Evolutionary conservation across 2,888 invertebrate genomes (phyloP), one percentile per base, ranked within the genome.

Genomic region (Hirtodrosophila duncani): DNA sequence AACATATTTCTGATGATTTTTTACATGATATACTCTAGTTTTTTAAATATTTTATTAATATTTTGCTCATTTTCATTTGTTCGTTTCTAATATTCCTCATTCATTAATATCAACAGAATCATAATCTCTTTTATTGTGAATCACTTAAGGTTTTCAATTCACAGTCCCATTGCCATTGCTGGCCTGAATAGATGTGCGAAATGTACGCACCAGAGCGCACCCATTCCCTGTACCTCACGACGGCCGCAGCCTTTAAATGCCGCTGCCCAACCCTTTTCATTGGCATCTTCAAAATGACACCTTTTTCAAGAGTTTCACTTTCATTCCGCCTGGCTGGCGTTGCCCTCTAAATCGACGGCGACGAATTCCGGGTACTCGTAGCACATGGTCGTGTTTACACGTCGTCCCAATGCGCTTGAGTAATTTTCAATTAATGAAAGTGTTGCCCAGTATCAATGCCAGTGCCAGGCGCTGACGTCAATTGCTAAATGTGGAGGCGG

Each of bases 371-470:
- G 72, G 53, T 67, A 52, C 34, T 18, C 46, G 38, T 38, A 11
- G 8, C 14, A 38, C 13, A 44, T 27, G 5, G 37, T 16, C 36
- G 43, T 45, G 31, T 44, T 44, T 27, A 29, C 50, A 44, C 24
- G 24, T 23, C 58, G 45, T 39, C 41, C 29, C 37, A 43, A 34
- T 59, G 42, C 59, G 78, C 75, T 60, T 75, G 71, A 57, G 63
- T 75, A 63, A 77, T 71, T 75, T 78, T 71, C 75, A 68, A 75
- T 71, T 71, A 78, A 78, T 75, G 74, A 75, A 75, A 78, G 74
- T 75, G 67, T 63, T 51, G 44, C 21, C 29, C 10, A 14, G 27
- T 4, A n/a, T 29, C 44, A 20, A 23, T 3, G 6, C 9, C n/a
- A n/a, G n/a, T n/a, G n/a, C n/a, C 37, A n/a, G 2, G 10, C 4